Evolutionary conservation across 2,888 invertebrate species (phyloP), one percentile per base, ranked within the genome.

Genomic region (Agrochola macilenta): DNA sequence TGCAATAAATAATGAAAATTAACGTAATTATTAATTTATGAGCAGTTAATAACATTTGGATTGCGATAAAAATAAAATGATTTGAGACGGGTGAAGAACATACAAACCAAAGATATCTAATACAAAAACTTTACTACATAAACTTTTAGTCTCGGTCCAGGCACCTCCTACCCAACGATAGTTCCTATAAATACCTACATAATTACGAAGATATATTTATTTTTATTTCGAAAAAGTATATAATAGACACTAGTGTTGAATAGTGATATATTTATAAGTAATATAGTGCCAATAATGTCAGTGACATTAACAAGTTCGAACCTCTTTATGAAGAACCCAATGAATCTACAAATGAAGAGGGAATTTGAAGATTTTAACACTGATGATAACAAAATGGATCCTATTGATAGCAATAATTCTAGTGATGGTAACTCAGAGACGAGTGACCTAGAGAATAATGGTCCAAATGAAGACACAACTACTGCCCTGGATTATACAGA

Each of bases 131-230:
- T n/a, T n/a, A n/a, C n/a, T n/a, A n/a, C n/a, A n/a, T n/a, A n/a
- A 64, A 63, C 11, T 54, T 11, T 23, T 2, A 92, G 90, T 91
- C 91, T 92, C 84, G 93, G 92, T 95, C 93, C 96, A 96, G 96
- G 93, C 95, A 93, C 95, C 95, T 95, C 95, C 95, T 93, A 95
- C 93, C 96, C 96, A 97, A 97, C 97, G 97, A 97, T 96, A 97
- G 97, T 97, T 97, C 97, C 97, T 97, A 97, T 91, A 92, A 96
- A 94, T 97, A 97, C 97, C 97, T 97, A 96, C 92, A 92, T 94
- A 95, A 95, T 93, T 93, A 95, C 92, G 92, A 94, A 96, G 93
- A 95, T 91, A 95, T 95, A 95, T 94, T 94, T 96, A 96, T 96
- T 95, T 95, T 96, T 94, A 93, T 94, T 95, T 95, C 88, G 39